These are phyloP conservation scores for Cromileptes altivelis DNA, from an alignment of 2,113 vertebrate species.

Conservation along the genomic window DNA sequence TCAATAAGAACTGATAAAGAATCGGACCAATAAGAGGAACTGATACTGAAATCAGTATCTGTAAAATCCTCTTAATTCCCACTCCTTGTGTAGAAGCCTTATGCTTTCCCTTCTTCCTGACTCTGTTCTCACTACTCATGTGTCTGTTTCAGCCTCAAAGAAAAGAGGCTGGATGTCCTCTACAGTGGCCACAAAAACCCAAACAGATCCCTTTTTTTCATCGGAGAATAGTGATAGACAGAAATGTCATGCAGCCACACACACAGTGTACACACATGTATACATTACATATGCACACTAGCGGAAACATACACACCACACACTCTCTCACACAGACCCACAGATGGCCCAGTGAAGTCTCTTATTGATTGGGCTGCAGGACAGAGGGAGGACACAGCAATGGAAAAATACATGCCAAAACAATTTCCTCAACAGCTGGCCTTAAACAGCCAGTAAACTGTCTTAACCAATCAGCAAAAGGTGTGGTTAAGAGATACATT, in stretches of 20 bases:
- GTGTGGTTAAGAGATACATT: constrained; percentile 29
- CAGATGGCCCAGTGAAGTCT: constrained; percentile 53
- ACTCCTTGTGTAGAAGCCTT: background rate
- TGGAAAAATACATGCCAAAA: constrained; percentile 63
- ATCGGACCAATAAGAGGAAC: too few species aligned
- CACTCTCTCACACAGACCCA: constrained; percentile 24
- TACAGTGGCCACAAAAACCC: background rate
- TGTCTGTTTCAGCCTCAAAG: background rate
- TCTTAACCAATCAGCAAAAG: constrained; percentile 45
- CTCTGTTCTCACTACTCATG: background rate
- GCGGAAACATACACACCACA: background rate
- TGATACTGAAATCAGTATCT: too few species aligned
- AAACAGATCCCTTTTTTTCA: background rate
- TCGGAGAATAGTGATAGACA: background rate
- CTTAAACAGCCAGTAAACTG: constrained; percentile 50
- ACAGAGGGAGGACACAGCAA: constrained; percentile 63
- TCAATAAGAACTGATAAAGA: too few species aligned
- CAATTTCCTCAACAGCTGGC: constrained; percentile 64
- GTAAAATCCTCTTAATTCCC: too few species aligned
- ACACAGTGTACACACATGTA: background rate
- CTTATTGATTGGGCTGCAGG: constrained; percentile 66
- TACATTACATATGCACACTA: constrained; percentile 7
- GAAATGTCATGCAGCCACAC: background rate
- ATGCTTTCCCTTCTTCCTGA: background rate
- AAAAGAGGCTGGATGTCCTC: background rate